Base-by-base conservation (phyloP, 2,888 invertebrate species). In the Perizoma flavofasciatum region DNA sequence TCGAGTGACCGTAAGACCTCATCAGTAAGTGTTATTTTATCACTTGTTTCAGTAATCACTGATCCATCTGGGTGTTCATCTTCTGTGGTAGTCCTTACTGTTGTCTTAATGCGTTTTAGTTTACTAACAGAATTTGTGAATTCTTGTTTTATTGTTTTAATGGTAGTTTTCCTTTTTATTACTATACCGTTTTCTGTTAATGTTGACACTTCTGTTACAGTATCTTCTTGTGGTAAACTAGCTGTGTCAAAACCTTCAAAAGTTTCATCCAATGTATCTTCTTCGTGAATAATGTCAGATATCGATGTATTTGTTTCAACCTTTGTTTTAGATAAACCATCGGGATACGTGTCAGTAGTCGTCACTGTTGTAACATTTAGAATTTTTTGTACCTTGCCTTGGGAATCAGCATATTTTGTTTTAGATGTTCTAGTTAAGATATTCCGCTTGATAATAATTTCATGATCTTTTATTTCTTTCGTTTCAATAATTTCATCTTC, bases 61-160 rank as follows among this genome's bases (percentile, higher is more conserved):
- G 88, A 81, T 5, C 89, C 88, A 77, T 90, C 86, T 4, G 88
- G 87, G 65, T 87, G 77, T 71, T 85, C 83, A 69, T 92, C 92
- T 79, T 88, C 88, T 22, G 77, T 77, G 4, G 81, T 67, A 5
- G 85, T 90, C 62, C 71, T 84, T 0, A 82, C 73, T n/a, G 79
- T 87, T 6, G 77, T 86, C 73, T 88, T 88, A 7, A 78, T 79
- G 71, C 86, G 79, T 61, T 79, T 85, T 4, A 81, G 65, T 52
- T 79, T 79, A 8, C 71, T 64, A 10, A 33, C 40, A 22, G 40
- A 43, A 63, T 85, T 85, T 49, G 70, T 66, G 59, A 75, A 88
- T 55, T 77, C 74, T 69, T 88, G 83, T 61, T 72, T 78, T 5
- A 68, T 77, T 4, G 83, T 83, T 5, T 79, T 85, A 0, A 80